Evolutionary conservation across 2,888 invertebrate species (phyloP).

Genomic region (Pogonocherus hispidulus): DNA sequence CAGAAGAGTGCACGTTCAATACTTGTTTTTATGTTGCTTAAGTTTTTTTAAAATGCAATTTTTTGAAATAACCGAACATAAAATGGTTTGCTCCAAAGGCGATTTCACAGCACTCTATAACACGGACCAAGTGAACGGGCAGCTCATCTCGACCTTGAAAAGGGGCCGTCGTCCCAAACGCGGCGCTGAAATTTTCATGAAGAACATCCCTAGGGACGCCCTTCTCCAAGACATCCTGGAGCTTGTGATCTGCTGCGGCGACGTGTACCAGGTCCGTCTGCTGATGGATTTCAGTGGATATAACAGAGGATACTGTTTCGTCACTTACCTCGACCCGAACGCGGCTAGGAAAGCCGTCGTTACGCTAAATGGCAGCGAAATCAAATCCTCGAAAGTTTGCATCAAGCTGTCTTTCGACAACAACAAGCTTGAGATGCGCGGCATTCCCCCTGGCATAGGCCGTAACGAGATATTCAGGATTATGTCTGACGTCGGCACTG

Average conservation of each 20-base stretch:
- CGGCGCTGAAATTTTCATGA: slow-evolving; percentile 83
- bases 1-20: too few relatives aligned
- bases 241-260: slow-evolving; percentile 75
- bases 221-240: slow-evolving; percentile 83
- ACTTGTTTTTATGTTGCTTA: too few relatives aligned
- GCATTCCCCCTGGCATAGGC: slow-evolving; percentile 24
- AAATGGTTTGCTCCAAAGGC: slow-evolving; percentile 39
- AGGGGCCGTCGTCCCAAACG: slow-evolving; percentile 67
- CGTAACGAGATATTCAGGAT: slow-evolving; percentile 29
- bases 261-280: slow-evolving; percentile 80
- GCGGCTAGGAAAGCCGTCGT: slow-evolving; percentile 77
- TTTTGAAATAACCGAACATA: slow-evolving; percentile 35
- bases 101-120: slow-evolving; percentile 35
- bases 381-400: slow-evolving; percentile 76
- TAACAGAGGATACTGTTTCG: slow-evolving; percentile 81
- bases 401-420: slow-evolving; percentile 85
- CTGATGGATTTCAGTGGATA: slow-evolving; percentile 86
- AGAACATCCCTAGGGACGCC: slow-evolving; percentile 81
- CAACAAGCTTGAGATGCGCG: slow-evolving; percentile 73
- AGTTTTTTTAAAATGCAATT: slow-evolving; percentile 16
- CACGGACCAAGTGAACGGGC: slow-evolving; percentile 71
- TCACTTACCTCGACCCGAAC: slow-evolving; percentile 71
- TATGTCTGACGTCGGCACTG: slow-evolving; percentile 38
- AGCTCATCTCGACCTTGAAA: slow-evolving; percentile 65
- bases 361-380: slow-evolving; percentile 77